Evolutionary conservation across 2,797 vertebrate genomes (phyloP).

Genomic region (Cynodonichthys magdalenae): DNA sequence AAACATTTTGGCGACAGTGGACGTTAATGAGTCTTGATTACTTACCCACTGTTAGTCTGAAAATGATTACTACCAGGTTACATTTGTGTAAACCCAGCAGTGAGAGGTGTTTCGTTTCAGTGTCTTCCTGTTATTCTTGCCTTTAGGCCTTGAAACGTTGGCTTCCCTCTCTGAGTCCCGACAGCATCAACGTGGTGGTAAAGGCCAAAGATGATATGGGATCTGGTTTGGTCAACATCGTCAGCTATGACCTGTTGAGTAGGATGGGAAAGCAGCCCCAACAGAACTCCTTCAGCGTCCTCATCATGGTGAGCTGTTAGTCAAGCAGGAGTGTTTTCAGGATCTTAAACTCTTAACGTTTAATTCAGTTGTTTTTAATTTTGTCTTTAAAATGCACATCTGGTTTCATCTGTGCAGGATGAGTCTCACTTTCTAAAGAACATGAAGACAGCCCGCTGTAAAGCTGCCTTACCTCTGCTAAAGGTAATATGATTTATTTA

Average conservation of each 20-base stretch:
- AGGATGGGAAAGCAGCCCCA: constrained; percentile 87
- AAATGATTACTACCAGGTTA: not conserved
- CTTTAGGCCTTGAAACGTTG: constrained; percentile 90
- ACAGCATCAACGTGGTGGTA: constrained; percentile 88
- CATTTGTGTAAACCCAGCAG: not conserved
- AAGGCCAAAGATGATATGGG: constrained; percentile 86
- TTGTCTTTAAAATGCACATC: not conserved
- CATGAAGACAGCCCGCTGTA: constrained; percentile 92
- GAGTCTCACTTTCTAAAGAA: constrained; percentile 99
- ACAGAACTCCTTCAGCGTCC: constrained; percentile 84
- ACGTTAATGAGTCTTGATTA: constrained; percentile 6
- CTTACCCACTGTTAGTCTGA: not conserved
- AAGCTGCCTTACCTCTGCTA: constrained; percentile 89
- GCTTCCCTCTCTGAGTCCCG: constrained; percentile 89
- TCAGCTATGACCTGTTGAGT: constrained; percentile 96
- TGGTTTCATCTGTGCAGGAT: constrained; percentile 80
- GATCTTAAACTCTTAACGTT: not conserved
- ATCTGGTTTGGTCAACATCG: constrained; percentile 89
- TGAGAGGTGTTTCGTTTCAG: not conserved
- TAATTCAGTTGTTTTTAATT: not conserved
- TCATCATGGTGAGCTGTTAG: constrained; percentile 89
- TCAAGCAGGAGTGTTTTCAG: constrained; percentile 2
- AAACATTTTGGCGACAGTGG: constrained; percentile 28
- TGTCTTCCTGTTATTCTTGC: constrained; percentile 4
- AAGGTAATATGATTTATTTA: constrained; percentile 85